phyloP scores from a whole-genome alignment of 2,888 invertebrate genomes.

The Disparrhopalites patrizii region DNA sequence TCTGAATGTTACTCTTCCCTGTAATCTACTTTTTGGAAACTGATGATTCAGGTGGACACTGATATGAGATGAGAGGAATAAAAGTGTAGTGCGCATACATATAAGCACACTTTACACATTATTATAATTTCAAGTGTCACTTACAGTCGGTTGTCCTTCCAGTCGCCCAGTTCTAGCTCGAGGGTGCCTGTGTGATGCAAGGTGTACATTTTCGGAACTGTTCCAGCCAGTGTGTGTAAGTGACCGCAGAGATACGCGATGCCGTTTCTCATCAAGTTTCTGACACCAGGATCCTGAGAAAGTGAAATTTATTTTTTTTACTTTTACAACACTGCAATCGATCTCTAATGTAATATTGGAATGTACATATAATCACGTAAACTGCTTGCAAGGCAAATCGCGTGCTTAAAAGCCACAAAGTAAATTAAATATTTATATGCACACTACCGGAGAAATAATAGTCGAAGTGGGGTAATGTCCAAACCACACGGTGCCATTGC shows the following conservation, averaged over 20 bases:
- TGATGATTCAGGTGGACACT: too few species aligned
- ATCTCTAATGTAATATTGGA: neutral
- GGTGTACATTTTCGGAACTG: conserved; percentile 80
- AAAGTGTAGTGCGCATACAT: too few species aligned
- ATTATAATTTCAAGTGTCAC: too few species aligned
- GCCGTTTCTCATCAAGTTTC: conserved; percentile 58
- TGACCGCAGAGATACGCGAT: conserved; percentile 85
- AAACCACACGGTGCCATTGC: conserved; percentile 70
- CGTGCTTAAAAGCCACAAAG: neutral
- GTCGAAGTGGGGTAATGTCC: conserved; percentile 91
- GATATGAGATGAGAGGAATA: too few species aligned
- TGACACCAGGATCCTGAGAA: conserved; percentile 53
- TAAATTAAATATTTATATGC: neutral
- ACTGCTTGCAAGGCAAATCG: neutral
- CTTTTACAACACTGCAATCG: neutral
- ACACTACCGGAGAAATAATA: conserved; percentile 61
- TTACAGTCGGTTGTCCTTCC: conserved; percentile 84
- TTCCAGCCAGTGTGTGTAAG: conserved; percentile 73
- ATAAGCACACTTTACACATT: too few species aligned
- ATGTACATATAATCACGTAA: neutral
- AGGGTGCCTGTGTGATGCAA: conserved; percentile 75
- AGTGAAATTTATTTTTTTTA: neutral
- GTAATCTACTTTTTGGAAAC: too few species aligned
- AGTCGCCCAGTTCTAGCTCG: conserved; percentile 86
- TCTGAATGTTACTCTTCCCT: too few species aligned